A percentile compares a stretch with the other conserved stretches of the same genome.
Evolutionary conservation across 2,888 invertebrate genomes (phyloP).

Genomic region (Eupithecia insigniata): DNA sequence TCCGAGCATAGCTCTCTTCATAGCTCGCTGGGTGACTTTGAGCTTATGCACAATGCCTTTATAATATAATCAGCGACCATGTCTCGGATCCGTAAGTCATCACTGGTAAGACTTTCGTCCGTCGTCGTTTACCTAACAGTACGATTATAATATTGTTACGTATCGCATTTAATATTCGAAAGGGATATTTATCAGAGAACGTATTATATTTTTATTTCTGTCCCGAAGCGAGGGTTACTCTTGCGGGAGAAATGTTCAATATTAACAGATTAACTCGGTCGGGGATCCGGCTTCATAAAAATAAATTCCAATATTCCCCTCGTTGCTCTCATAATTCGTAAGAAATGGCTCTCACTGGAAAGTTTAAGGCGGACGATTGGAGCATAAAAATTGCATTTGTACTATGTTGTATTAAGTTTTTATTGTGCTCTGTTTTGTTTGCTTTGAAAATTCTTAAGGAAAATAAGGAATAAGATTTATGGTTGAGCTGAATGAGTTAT

Average conservation of each 20-base stretch:
- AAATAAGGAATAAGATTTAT: slow-evolving; percentile 12
- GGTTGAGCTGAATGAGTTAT: slow-evolving; percentile 10
- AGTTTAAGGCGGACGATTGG: slow-evolving; percentile 77
- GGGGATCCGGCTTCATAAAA: slow-evolving; percentile 75
- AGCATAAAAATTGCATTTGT: slow-evolving; percentile 80
- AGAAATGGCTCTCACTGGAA: slow-evolving; percentile 75
- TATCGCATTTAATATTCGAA: slow-evolving; percentile 31
- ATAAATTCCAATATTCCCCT: slow-evolving; percentile 78
- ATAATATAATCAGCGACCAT: no score
- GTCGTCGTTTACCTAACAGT: not conserved
- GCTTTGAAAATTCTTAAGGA: slow-evolving; percentile 46
- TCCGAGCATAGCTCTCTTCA: no score
- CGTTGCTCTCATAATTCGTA: slow-evolving; percentile 76
- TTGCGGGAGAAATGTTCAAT: slow-evolving; percentile 74
- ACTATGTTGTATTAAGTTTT: slow-evolving; percentile 77
- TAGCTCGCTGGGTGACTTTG: no score
- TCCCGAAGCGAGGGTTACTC: slow-evolving; percentile 55
- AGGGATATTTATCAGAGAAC: slow-evolving; percentile 24
- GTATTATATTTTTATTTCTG: slow-evolving; percentile 37
- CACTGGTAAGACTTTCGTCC: no score
- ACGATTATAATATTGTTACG: slow-evolving; percentile 12
- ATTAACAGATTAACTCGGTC: slow-evolving; percentile 78
- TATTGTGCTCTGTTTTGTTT: slow-evolving; percentile 55
- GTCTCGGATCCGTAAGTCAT: no score
- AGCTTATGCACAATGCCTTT: no score